Evolutionary conservation across 2,797 vertebrate species (phyloP), one percentile per base, ranked within the genome.

Genomic region (Tragelaphus oryx): DNA sequence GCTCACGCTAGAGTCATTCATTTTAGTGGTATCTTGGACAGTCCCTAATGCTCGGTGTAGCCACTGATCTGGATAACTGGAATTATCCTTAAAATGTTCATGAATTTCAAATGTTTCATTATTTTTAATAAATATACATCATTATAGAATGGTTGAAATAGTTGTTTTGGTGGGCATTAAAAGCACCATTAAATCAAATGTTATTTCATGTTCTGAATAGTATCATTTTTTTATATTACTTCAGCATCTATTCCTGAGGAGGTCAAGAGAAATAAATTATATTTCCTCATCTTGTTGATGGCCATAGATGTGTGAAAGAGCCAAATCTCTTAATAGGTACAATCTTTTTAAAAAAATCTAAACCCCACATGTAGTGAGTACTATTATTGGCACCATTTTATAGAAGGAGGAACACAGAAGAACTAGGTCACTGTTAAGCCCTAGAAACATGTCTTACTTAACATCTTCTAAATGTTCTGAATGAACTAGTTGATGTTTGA

Each of bases 171-270:
- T 62, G 60, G 14, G 5, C 57, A 75, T 75, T 83, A 44, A 82
- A 92, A 86, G 5, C 22, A 71, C 16, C 44, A 16, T 6, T 79
- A 62, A 91, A 30, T 37, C 5, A 82, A 85, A 65, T 75, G 26
- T 59, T 68, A 28, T 52, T 91, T 86, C 75, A 87, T 71, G 30
- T 52, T 81, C 8, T 80, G 12, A 20, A 41, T 80, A 13, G 6
- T 76, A 33, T 92, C 18, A 55, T 84, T 95, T 91, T 87, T 95
- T 94, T 84, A 20, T 52, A 55, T 87, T 75, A 92, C 82, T 93
- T 91, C 10, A 55, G 9, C 6, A 24, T 90, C 24, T 87, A 20
- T 65, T 93, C 33, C 30, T 76, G 24, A 54, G 54, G 37, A 54
- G 16, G 46, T 80, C 16, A 94, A 78, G 28, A 59, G 20, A 41